These are phyloP conservation scores for Sminthopsis crassicaudata DNA, from an alignment of 2,113 vertebrate genomes.

Conservation along the genomic window DNA sequence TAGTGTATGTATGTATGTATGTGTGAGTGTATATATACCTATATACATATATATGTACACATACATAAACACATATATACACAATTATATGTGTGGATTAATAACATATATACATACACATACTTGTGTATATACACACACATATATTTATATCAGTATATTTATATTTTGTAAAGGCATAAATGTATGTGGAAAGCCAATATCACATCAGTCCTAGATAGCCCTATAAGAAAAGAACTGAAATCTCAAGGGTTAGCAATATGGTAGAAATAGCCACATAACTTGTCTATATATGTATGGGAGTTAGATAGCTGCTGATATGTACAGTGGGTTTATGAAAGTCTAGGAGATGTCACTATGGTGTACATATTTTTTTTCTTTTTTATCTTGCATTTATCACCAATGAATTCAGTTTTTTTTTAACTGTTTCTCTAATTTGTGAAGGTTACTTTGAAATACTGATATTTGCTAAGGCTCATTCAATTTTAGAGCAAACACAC, in stretches of 20 bases:
- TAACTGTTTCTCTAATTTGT: not conserved
- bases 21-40: no score
- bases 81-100: no score
- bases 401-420: not conserved
- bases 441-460: not conserved
- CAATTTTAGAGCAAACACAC: not conserved
- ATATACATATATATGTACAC: no score
- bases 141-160: not conserved
- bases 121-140: not conserved
- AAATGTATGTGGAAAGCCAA: not conserved
- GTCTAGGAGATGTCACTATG: not conserved
- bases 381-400: not conserved
- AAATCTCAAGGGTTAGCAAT: not conserved
- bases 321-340: not conserved
- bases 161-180: not conserved
- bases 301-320: not conserved
- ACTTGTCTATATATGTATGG: not conserved
- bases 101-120: no score
- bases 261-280: not conserved
- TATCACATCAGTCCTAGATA: not conserved
- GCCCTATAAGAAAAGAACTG: not conserved
- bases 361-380: not conserved
- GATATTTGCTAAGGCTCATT: not conserved
- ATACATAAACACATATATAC: no score
- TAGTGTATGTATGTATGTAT: not conserved